A percentile compares a stretch with the other conserved stretches of the same genome.
Evolutionary conservation across 2,113 vertebrate genomes (phyloP).

Genomic region (Diglossa brunneiventris): DNA sequence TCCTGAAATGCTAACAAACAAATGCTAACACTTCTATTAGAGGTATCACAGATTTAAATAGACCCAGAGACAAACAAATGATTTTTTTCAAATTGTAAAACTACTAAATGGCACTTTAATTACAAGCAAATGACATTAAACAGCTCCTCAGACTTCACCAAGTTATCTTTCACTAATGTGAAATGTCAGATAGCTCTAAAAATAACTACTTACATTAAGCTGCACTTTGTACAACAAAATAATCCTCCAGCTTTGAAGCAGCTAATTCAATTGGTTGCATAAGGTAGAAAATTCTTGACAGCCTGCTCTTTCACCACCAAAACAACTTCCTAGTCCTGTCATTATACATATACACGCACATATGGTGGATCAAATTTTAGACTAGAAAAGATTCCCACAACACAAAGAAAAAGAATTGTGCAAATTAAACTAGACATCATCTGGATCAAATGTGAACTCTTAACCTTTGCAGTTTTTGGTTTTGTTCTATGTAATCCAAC

Average conservation of each 20-base stretch:
- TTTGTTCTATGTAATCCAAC: not conserved
- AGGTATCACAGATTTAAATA: not conserved
- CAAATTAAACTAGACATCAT: not conserved
- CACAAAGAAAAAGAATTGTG: not conserved
- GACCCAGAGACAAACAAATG: not conserved
- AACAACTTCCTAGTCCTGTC: not conserved
- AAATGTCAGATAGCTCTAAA: constrained; percentile 5
- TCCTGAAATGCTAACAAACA: not conserved
- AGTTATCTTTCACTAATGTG: not conserved
- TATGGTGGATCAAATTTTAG: not conserved
- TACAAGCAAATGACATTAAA: not conserved
- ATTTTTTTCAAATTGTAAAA: not conserved
- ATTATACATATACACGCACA: not conserved
- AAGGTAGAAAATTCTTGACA: not conserved
- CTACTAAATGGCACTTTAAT: not conserved
- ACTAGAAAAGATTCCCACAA: not conserved
- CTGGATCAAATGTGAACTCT: not conserved
- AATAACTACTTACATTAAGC: not conserved
- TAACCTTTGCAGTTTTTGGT: not conserved
- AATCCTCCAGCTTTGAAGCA: not conserved
- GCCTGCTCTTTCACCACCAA: not conserved
- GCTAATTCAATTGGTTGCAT: not conserved
- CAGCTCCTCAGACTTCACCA: not conserved
- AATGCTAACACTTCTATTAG: not conserved
- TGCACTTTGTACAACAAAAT: not conserved